Base-by-base conservation (phyloP, 2,797 vertebrate genomes). In the Myioborus melanocephalus region DNA sequence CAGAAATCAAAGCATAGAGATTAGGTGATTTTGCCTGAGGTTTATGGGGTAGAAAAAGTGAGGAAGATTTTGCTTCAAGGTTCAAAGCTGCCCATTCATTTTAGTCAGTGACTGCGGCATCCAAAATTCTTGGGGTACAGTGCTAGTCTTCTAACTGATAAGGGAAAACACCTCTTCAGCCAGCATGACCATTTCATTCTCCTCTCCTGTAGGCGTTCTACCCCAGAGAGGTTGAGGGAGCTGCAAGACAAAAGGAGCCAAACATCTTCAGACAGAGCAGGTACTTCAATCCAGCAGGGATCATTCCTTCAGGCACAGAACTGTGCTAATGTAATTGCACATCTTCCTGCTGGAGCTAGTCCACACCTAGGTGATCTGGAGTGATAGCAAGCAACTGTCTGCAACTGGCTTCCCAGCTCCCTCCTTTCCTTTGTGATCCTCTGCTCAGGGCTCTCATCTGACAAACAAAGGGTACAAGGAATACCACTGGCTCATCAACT, bases 21-120 rank as follows among this genome's bases (percentile, higher is more conserved):
- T 89, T 75, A 94, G 14, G 37, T 89, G 80, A 94, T 26, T 92
- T 94, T 94, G 37, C 28, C 73, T 85, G 53, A 94, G 41, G 90
- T 80, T 64, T 92, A 34, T 13, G 4, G 14, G 12, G 14, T 34
- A 70, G 52, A 73, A 94, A 72, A 85, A 60, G 21, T 37, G 23
- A 91, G 47, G 34, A 85, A 77, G 13, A 1, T 44, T 77, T 87
- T 73, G 28, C 49, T 80, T 89, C 37, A 22, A 80, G 70, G 34
- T 83, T 85, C 56, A 85, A 71, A 89, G 56, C 19, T 80, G 20
- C 34, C 14, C 9, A 5, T 47, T 46, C 11, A 34, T 77, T 93
- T 70, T 53, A 66, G 32, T 46, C 49, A 35, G 50, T 19, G 30
- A 43, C 21, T 53, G 2, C 24, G 53, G 18, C 49, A 71, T 47